Evolutionary conservation across 2,797 vertebrate genomes (phyloP).

Genomic region (Huso huso): DNA sequence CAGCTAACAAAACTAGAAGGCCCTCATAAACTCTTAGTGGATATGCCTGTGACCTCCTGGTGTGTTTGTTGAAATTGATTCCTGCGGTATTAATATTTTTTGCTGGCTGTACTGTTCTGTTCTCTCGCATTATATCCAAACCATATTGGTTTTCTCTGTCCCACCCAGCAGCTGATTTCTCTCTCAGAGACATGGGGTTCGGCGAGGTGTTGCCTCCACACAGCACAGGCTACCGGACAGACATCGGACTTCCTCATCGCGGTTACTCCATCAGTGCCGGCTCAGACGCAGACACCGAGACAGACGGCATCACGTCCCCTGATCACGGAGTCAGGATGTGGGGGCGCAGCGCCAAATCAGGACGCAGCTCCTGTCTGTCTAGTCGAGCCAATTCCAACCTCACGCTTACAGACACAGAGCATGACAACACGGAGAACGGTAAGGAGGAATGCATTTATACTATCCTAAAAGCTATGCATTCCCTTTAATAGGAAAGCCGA

Average conservation of each 20-base stretch:
- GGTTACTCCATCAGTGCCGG: constrained; percentile 83
- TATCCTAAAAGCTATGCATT: background rate
- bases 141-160: too few relatives aligned
- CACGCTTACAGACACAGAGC: constrained; percentile 93
- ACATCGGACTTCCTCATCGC: constrained; percentile 78
- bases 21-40: too few relatives aligned
- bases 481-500: background rate
- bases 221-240: constrained; percentile 75
- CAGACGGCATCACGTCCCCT: constrained; percentile 80
- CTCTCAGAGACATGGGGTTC: constrained; percentile 82
- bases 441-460: constrained; percentile 29
- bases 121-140: too few relatives aligned
- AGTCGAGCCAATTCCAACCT: constrained; percentile 96
- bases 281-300: constrained; percentile 86
- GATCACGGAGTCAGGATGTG: constrained; percentile 85
- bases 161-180: constrained; percentile 76
- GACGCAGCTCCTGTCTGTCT: constrained; percentile 91
- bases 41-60: too few relatives aligned
- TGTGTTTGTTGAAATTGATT: too few relatives aligned
- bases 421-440: constrained; percentile 94
- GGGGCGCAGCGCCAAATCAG: constrained; percentile 86
- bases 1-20: too few relatives aligned
- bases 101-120: too few relatives aligned
- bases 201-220: constrained; percentile 76
- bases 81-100: too few relatives aligned